Evolutionary conservation across 1,140 invertebrate genomes (phyloP).

Genomic region (Tenebrio molitor): DNA sequence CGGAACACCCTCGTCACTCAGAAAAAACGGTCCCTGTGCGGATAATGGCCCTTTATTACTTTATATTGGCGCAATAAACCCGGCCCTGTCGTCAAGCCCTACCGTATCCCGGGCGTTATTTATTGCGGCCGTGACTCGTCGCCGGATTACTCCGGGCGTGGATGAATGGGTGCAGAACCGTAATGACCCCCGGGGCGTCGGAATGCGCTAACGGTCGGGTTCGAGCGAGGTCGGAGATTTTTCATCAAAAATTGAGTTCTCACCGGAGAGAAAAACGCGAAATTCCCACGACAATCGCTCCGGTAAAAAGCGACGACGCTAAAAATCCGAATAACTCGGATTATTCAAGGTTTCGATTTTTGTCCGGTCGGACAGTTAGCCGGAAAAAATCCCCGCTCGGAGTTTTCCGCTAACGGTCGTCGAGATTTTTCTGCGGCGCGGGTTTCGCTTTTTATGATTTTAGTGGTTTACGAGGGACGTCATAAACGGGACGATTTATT

Average conservation of each 20-base stretch:
- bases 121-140: background rate
- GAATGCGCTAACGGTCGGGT: too few relatives aligned
- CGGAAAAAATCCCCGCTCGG: background rate
- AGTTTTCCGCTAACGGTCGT: constrained; percentile 18
- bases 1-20: background rate
- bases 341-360: constrained; percentile 37
- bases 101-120: constrained; percentile 14
- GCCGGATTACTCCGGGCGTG: too few relatives aligned
- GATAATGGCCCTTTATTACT: too few relatives aligned
- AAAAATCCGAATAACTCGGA: constrained; percentile 34
- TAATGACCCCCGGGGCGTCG: too few relatives aligned
- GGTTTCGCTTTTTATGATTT: constrained; percentile 14
- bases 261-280: constrained; percentile 9
- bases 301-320: constrained; percentile 8
- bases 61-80: constrained; percentile 23
- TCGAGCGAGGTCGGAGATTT: background rate
- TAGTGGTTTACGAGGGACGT: constrained; percentile 34
- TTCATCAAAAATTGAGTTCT: constrained; percentile 12
- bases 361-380: constrained; percentile 16
- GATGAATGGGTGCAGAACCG: too few relatives aligned
- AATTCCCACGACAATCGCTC: constrained; percentile 28
- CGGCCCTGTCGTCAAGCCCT: constrained; percentile 8
- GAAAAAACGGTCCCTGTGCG: constrained; percentile 19
- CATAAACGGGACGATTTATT: constrained; percentile 29
- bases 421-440: background rate